These are phyloP conservation scores for Augochlora pura DNA, from an alignment of 1,140 invertebrate species.

Conservation along the genomic window DNA sequence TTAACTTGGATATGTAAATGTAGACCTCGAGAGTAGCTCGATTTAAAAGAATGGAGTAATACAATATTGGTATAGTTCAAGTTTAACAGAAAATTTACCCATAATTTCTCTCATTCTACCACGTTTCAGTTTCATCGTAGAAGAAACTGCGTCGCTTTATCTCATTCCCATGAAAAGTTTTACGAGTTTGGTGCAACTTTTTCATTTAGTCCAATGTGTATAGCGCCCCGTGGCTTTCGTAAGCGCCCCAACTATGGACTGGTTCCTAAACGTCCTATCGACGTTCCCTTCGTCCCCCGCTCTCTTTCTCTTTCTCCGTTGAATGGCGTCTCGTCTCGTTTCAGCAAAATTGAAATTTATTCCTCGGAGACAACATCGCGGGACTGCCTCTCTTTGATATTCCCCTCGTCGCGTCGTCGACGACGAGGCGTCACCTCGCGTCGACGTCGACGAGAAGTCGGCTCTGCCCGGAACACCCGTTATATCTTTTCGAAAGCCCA, in stretches of 20 bases:
- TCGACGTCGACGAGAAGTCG: not conserved
- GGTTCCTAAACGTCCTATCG: constrained; percentile 47
- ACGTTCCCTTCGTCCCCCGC: not conserved
- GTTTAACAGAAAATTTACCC: too few relatives aligned
- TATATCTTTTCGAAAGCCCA: constrained; percentile 44
- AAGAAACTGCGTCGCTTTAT: too few relatives aligned
- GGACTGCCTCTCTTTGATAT: constrained; percentile 26
- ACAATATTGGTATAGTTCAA: too few relatives aligned
- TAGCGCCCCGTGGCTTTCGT: constrained; percentile 46
- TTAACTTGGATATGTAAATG: too few relatives aligned
- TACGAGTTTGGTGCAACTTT: too few relatives aligned
- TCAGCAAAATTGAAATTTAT: constrained; percentile 69
- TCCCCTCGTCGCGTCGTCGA: not conserved
- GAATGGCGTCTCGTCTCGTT: constrained; percentile 20
- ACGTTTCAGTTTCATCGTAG: too few relatives aligned
- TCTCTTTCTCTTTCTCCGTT: not conserved
- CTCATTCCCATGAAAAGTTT: too few relatives aligned
- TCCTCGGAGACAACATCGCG: constrained; percentile 32
- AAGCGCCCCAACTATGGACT: constrained; percentile 63
- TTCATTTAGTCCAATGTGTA: too few relatives aligned
- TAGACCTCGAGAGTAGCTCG: too few relatives aligned
- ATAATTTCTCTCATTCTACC: too few relatives aligned
- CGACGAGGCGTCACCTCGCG: constrained; percentile 1
- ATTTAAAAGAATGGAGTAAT: too few relatives aligned
- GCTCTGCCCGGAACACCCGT: constrained; percentile 32